These are phyloP conservation scores for Lasioglossum baleicum DNA, from an alignment of 1,140 invertebrate genomes.

Conservation along the genomic window DNA sequence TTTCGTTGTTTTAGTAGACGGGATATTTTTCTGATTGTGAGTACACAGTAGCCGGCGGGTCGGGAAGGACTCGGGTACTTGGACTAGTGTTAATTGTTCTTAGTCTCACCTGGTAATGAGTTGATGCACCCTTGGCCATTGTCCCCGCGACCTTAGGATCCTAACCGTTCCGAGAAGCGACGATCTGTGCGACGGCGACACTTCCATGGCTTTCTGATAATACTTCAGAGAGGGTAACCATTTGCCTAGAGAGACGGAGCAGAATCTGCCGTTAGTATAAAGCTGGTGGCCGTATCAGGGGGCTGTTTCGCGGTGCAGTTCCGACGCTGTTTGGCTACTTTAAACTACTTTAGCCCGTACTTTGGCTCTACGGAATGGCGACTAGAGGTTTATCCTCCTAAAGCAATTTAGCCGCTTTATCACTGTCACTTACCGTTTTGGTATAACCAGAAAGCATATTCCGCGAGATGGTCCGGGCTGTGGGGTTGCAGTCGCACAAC, in stretches of 20 bases:
- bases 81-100: not conserved
- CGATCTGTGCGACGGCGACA: slow-evolving; percentile 78
- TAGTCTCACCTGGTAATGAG: slow-evolving; percentile 82
- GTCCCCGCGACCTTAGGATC: slow-evolving; percentile 82
- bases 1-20: too few relatives aligned
- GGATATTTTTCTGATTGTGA: too few relatives aligned
- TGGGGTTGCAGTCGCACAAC: slow-evolving; percentile 83
- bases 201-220: slow-evolving; percentile 82
- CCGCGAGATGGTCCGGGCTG: slow-evolving; percentile 84
- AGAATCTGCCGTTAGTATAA: slow-evolving; percentile 56
- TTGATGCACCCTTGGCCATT: slow-evolving; percentile 83
- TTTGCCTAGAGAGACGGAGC: slow-evolving; percentile 72
- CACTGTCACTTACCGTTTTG: slow-evolving; percentile 80
- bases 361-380: slow-evolving; percentile 21
- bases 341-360: slow-evolving; percentile 35
- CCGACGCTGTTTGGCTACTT: slow-evolving; percentile 37
- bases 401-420: slow-evolving; percentile 15
- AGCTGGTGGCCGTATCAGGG: slow-evolving; percentile 57
- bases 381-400: slow-evolving; percentile 18
- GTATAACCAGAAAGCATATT: slow-evolving; percentile 85
- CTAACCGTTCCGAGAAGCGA: slow-evolving; percentile 82
- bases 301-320: slow-evolving; percentile 11
- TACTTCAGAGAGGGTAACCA: slow-evolving; percentile 80
- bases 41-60: too few relatives aligned
- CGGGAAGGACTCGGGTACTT: too few relatives aligned